phyloP scores from a whole-genome alignment of 1,140 invertebrate species.

The Scaptomyza graminum region DNA sequence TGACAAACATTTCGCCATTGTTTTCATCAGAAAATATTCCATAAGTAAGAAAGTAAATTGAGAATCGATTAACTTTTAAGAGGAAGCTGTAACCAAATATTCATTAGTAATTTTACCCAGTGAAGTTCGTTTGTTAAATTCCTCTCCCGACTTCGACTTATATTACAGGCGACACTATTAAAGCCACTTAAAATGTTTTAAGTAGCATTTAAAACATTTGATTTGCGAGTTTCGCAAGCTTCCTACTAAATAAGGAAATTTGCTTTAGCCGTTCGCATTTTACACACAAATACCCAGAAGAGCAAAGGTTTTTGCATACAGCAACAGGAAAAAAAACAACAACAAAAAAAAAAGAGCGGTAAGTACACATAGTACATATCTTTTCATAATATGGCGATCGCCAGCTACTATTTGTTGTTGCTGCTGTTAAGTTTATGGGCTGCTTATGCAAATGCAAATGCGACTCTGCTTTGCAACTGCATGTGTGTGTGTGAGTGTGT shows the following conservation, averaged over 20 bases:
- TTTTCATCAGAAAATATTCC: no score
- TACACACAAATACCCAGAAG: slow-evolving; percentile 22
- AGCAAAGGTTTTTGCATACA: slow-evolving; percentile 28
- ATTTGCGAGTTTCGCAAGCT: slow-evolving; percentile 25
- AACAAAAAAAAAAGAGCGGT: not conserved
- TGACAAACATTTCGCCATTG: not conserved
- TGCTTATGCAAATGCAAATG: slow-evolving; percentile 79
- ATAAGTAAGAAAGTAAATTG: no score
- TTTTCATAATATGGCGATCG: slow-evolving; percentile 27
- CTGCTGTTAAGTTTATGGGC: slow-evolving; percentile 57
- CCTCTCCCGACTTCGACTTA: no score
- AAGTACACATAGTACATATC: slow-evolving; percentile 36
- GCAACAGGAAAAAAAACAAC: not conserved
- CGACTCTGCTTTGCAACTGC: slow-evolving; percentile 45
- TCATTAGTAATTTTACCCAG: not conserved
- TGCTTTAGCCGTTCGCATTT: slow-evolving; percentile 32
- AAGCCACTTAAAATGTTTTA: slow-evolving; percentile 23
- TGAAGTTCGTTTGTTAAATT: not conserved
- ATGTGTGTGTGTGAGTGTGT: not conserved
- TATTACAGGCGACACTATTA: slow-evolving; percentile 8
- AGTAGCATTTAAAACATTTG: slow-evolving; percentile 32
- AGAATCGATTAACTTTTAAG: no score
- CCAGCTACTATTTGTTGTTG: slow-evolving; percentile 10
- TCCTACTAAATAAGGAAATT: slow-evolving; percentile 47
- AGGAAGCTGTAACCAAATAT: not conserved